phyloP scores from a whole-genome alignment of 1,140 invertebrate species.

The Choristoneura fumiferana region DNA sequence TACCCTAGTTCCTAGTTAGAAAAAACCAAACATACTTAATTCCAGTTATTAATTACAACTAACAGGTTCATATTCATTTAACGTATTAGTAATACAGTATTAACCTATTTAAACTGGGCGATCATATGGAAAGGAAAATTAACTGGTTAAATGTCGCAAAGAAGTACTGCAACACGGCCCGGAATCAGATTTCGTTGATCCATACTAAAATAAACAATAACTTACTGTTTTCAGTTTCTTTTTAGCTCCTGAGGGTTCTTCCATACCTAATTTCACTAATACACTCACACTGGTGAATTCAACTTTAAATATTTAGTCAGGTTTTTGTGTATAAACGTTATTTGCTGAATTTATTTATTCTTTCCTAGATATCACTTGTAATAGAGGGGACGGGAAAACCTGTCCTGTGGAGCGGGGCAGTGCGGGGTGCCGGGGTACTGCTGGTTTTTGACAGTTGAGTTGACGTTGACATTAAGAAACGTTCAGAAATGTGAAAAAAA shows the following conservation, averaged over 20 bases:
- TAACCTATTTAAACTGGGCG: too few relatives aligned
- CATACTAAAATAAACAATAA: conserved; percentile 13
- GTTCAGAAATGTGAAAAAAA: too few relatives aligned
- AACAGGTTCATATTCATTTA: too few relatives aligned
- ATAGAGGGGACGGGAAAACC: neutral
- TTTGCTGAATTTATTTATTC: neutral
- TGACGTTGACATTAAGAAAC: too few relatives aligned
- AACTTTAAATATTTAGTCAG: neutral
- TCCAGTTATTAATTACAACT: too few relatives aligned
- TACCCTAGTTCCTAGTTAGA: too few relatives aligned
- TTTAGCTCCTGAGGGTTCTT: conserved; percentile 62
- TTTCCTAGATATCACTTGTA: neutral
- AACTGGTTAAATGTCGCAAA: neutral
- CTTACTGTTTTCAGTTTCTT: conserved; percentile 69
- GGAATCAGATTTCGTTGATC: too few relatives aligned
- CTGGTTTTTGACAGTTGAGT: too few relatives aligned
- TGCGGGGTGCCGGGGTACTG: too few relatives aligned
- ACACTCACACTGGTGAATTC: neutral
- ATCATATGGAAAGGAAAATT: too few relatives aligned
- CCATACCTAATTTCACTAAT: conserved; percentile 40
- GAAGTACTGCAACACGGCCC: neutral
- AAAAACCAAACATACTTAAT: too few relatives aligned
- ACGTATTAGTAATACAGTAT: too few relatives aligned
- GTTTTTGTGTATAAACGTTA: neutral
- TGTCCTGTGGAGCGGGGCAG: neutral